Percentiles rank a stretch among this genome's conserved stretches.
Evolutionary conservation across 2,888 invertebrate genomes (phyloP).

Genomic region (Lingula anatina): DNA sequence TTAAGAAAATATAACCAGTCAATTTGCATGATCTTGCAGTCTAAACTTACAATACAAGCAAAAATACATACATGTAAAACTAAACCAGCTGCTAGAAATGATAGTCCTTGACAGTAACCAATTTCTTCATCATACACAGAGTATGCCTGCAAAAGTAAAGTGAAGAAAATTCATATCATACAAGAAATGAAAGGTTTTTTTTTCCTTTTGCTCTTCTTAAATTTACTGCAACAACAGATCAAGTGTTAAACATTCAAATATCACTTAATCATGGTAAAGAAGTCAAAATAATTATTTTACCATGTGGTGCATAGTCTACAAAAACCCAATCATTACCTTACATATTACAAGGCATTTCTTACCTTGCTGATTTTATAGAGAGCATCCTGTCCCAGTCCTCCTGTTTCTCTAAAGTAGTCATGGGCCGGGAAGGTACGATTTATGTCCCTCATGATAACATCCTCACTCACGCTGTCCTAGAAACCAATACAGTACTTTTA

Average conservation of each 20-base stretch:
- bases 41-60: no score
- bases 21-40: no score
- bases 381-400: slow-evolving; percentile 92
- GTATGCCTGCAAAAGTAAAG: slow-evolving; percentile 67
- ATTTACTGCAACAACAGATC: no score
- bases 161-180: background rate
- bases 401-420: slow-evolving; percentile 92
- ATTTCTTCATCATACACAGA: slow-evolving; percentile 96
- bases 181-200: background rate
- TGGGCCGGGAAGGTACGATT: slow-evolving; percentile 98
- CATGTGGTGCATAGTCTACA: no score
- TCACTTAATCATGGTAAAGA: no score
- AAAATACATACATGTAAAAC: slow-evolving; percentile 79
- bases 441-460: slow-evolving; percentile 92
- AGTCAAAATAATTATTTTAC: no score
- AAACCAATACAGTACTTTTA: no score
- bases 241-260: no score
- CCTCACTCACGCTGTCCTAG: slow-evolving; percentile 90
- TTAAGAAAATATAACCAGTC: no score
- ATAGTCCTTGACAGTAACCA: slow-evolving; percentile 97
- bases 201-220: no score
- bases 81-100: slow-evolving; percentile 93
- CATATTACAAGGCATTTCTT: no score
- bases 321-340: no score
- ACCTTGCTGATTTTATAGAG: slow-evolving; percentile 83